A percentile compares a stretch with the other conserved stretches of the same genome.
phyloP scores from a whole-genome alignment of 2,113 vertebrate genomes.

The Cebidichthys violaceus region DNA sequence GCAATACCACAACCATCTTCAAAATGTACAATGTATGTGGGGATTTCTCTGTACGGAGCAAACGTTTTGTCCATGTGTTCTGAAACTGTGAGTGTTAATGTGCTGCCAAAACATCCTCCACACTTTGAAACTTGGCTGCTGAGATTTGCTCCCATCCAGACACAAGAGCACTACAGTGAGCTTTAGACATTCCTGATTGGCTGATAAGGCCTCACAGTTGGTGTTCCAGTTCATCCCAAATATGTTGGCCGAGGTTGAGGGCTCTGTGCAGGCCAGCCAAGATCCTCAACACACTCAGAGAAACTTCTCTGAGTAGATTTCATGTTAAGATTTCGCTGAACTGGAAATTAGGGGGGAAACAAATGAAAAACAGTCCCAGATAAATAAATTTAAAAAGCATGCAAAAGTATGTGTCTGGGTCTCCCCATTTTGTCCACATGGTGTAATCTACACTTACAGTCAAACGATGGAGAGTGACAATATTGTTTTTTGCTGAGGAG shows the following conservation, averaged over 20 bases:
- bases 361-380: no score
- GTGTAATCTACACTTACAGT: not conserved
- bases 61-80: not conserved
- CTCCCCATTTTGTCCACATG: not conserved
- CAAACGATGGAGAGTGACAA: not conserved
- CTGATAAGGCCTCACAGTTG: not conserved
- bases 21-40: not conserved
- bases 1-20: not conserved
- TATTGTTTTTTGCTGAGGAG: not conserved
- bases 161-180: not conserved
- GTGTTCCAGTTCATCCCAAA: not conserved
- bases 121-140: not conserved
- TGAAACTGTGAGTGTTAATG: not conserved
- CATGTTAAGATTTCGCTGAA: no score
- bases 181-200: not conserved
- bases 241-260: not conserved
- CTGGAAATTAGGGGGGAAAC: no score
- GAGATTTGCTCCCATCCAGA: not conserved
- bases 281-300: no score
- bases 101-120: not conserved
- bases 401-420: no score
- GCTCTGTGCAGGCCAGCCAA: no score
- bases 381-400: no score
- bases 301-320: no score
- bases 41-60: not conserved